Base-by-base conservation (phyloP, 2,113 vertebrate species). In the Physeter macrocephalus region DNA sequence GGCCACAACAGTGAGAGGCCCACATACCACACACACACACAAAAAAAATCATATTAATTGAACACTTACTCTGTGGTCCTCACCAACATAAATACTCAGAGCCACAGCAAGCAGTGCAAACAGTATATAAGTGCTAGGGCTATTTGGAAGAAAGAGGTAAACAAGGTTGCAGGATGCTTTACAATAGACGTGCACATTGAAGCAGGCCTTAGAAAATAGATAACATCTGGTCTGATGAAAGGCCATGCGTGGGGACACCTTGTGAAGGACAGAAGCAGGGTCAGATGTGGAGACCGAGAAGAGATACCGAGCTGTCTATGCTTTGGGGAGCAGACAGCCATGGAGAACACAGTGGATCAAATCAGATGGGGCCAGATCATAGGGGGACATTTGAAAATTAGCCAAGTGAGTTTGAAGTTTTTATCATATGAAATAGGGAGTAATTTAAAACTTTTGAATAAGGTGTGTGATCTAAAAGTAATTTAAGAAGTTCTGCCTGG, bases 71-170 rank as follows among this genome's bases (percentile, higher is more conserved):
- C 0, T 39, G 46, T 46, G 15, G n/a, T 89, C 41, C 5, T 6
- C 64, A 52, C 10, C n/a, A 69, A 14, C 6, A 8, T 59, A 86
- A 81, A 94, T 49, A 25, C 12, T 64, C 36, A 86, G 46, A 90
- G 74, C 25, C 7, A 4, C 25, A 64, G 31, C 3, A 49, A 31
- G 15, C 72, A 41, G 6, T 7, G 4, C 43, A 36, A n/a, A 34
- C 1, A 1, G 7, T 36, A 0, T 20, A 0, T n/a, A 34, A 34
- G 6, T 2, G 6, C 5, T 66, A 52, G 52, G 27, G 34, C 17
- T 12, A 2, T 34, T 54, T 0, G 4, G 46, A 46, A 62, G 66
- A 54, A 23, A 43, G 36, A n/a, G 23, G 59, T 25, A 61, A 25
- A 61, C 23, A 27, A 11, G 59, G 25, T 61, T 27, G 23, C 8